Conservation (phyloP, 2,888 invertebrate species). For the Volucella inflata region DNA sequence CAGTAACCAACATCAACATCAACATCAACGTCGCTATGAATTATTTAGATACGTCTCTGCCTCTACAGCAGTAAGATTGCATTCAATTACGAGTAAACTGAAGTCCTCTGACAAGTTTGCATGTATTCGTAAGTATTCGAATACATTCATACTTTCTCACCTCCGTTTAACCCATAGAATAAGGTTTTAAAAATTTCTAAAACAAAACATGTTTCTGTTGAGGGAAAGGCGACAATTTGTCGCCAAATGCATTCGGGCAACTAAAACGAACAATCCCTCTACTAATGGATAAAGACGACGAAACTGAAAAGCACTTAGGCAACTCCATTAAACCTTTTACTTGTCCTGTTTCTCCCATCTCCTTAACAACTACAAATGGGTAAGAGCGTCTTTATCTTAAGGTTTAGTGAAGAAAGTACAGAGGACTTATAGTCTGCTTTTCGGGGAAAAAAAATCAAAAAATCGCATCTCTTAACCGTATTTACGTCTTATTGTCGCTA, state of each 20-base stretch:
- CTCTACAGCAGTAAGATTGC: constrained; percentile 64
- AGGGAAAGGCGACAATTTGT: constrained; percentile 66
- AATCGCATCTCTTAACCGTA: constrained; percentile 8
- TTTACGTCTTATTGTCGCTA: background rate
- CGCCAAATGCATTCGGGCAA: constrained; percentile 64
- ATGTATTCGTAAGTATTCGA: constrained; percentile 41
- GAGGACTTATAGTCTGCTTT: background rate
- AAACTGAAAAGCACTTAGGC: constrained; percentile 73
- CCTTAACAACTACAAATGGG: background rate
- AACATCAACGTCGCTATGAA: constrained; percentile 55
- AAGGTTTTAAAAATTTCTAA: constrained; percentile 37
- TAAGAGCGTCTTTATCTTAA: constrained; percentile 8
- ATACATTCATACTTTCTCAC: no score
- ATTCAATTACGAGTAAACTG: constrained; percentile 71
- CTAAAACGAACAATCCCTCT: constrained; percentile 58
- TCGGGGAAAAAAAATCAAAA: constrained; percentile 8
- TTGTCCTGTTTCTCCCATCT: background rate
- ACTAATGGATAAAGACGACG: constrained; percentile 66
- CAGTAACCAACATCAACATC: constrained; percentile 45
- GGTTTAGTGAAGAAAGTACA: no score
- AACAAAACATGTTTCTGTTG: constrained; percentile 16
- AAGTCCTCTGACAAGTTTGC: constrained; percentile 49
- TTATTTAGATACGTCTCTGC: constrained; percentile 64
- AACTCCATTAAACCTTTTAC: constrained; percentile 66
- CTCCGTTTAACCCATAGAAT: constrained; percentile 15